phyloP scores from a whole-genome alignment of 92 coral and sea anemone species.

The Porites lobata region DNA sequence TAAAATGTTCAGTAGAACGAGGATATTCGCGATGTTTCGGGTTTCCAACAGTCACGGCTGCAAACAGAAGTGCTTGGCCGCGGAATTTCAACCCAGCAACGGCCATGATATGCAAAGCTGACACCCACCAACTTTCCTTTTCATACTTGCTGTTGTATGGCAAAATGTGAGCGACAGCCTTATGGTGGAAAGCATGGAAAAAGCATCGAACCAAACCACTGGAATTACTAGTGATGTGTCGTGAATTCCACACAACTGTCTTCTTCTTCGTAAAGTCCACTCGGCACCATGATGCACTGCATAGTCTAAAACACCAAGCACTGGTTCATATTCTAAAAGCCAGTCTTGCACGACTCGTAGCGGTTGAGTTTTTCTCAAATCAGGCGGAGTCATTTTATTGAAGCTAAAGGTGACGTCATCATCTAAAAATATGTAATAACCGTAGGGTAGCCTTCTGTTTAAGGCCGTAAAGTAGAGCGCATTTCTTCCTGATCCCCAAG shows the following conservation, averaged over 20 bases:
- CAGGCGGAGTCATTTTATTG: background rate
- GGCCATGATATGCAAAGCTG: constrained; percentile 12
- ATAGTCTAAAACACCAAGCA: constrained; percentile 15
- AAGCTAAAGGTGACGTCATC: constrained; percentile 17
- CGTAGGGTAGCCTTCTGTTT: background rate
- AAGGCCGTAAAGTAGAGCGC: background rate
- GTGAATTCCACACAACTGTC: background rate
- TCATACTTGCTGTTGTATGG: constrained; percentile 51
- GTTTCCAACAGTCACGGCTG: constrained; percentile 36
- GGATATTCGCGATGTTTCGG: constrained; percentile 51
- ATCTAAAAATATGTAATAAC: constrained; percentile 22
- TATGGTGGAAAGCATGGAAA: background rate
- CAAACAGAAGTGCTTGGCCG: constrained; percentile 61
- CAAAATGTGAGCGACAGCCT: constrained; percentile 12
- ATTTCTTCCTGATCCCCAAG: constrained; percentile 34
- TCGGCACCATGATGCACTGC: constrained; percentile 22
- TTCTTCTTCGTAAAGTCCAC: background rate
- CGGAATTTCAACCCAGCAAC: constrained; percentile 47
- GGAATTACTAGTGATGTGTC: background rate
- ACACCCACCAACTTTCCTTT: constrained; percentile 50
- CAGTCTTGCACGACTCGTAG: constrained; percentile 10
- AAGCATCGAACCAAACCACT: background rate
- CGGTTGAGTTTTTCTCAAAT: constrained; percentile 3
- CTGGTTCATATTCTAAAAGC: constrained; percentile 25
- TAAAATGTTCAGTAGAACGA: background rate